Percentiles rank a stretch among this genome's conserved stretches.
Conservation (phyloP, 2,888 invertebrate genomes). For the Gymnocheta viridis region DNA sequence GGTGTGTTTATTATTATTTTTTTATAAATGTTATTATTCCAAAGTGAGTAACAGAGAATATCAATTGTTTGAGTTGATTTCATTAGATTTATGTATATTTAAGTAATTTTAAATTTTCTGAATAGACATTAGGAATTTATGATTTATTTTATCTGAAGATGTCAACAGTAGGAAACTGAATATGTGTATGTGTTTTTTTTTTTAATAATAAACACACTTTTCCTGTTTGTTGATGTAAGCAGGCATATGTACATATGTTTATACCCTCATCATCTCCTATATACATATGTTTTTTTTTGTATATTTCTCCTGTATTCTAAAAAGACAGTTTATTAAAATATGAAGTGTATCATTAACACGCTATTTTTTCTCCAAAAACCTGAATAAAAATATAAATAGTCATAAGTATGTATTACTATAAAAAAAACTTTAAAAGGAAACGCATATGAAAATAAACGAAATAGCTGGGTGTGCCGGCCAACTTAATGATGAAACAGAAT, state of each 20-base stretch:
- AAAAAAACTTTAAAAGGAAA: neutral
- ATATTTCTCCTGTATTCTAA: slow-evolving; percentile 1
- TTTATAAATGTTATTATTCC: too few relatives aligned
- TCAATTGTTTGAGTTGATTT: too few relatives aligned
- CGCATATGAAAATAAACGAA: neutral
- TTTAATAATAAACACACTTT: neutral
- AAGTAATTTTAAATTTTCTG: too few relatives aligned
- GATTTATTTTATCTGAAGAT: too few relatives aligned
- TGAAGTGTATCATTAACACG: slow-evolving; percentile 50
- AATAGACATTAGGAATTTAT: too few relatives aligned
- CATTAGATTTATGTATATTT: too few relatives aligned
- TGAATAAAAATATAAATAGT: neutral
- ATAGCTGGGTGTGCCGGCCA: neutral
- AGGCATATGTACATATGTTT: neutral
- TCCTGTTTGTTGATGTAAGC: neutral
- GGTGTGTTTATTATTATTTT: too few relatives aligned
- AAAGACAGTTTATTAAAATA: slow-evolving; percentile 17
- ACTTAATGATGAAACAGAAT: too few relatives aligned
- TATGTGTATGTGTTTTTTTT: too few relatives aligned
- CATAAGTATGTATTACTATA: neutral
- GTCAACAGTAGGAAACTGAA: too few relatives aligned
- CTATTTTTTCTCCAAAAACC: slow-evolving; percentile 15
- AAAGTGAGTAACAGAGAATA: too few relatives aligned
- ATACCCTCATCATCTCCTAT: neutral
- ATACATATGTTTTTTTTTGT: neutral